These are phyloP conservation scores for Pristionchus entomophagus DNA, from an alignment of 2,888 invertebrate genomes.

Conservation along the genomic window DNA sequence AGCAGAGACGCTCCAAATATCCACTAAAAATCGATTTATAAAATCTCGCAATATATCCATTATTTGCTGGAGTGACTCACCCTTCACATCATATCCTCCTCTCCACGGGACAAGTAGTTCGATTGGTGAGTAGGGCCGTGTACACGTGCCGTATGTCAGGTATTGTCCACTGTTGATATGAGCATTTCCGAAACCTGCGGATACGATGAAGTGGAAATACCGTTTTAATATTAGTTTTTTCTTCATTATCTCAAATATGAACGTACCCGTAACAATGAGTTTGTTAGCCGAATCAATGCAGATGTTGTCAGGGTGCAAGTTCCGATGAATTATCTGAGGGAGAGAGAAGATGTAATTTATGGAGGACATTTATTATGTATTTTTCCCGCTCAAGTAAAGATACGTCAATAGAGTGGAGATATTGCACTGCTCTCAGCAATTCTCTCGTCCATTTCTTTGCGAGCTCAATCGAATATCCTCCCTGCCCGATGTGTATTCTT, in stretches of 20 bases:
- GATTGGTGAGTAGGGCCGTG: neutral
- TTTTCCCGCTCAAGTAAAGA: too few species aligned
- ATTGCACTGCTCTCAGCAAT: neutral
- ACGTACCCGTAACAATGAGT: neutral
- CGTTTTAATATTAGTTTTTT: too few species aligned
- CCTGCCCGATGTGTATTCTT: too few species aligned
- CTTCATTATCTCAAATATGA: too few species aligned
- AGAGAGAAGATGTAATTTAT: too few species aligned
- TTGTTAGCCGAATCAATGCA: neutral
- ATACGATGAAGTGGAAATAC: too few species aligned
- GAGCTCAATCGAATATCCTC: neutral
- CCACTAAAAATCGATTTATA: too few species aligned
- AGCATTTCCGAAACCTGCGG: neutral
- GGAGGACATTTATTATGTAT: too few species aligned
- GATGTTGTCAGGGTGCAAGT: neutral
- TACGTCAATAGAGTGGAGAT: neutral
- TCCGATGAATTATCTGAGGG: neutral
- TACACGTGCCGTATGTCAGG: too few species aligned
- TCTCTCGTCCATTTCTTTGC: neutral
- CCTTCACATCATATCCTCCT: neutral
- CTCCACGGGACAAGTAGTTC: neutral
- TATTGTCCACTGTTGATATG: too few species aligned
- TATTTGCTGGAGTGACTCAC: neutral
- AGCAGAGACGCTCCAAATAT: too few species aligned
- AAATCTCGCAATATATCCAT: too few species aligned